Evolutionary conservation across 2,113 vertebrate species (phyloP), one percentile per base, ranked within the genome.

Genomic region (Clarias gariepinus): DNA sequence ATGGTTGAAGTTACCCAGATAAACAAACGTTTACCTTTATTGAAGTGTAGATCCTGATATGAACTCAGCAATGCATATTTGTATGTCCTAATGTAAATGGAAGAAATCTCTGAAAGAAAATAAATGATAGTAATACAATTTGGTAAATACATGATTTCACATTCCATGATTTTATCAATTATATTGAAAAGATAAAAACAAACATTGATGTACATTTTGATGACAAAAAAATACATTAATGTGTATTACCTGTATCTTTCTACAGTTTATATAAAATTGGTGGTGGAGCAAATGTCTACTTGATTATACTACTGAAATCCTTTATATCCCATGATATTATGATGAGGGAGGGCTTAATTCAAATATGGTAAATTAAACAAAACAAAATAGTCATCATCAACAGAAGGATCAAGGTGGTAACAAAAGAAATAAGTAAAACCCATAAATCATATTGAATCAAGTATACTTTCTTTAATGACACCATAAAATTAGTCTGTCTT

Each of bases 21-120:
- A 41, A 33, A 60, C 61, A 81, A 61, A 81, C 33, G 15, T 63
- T 60, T 81, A 81, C 79, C 79, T 81, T 41, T 58, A 63, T 12
- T 81, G 58, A 36, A 25, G 79, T 81, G 33, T 41, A 25, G 41
- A 61, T 36, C 1, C 10, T 21, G 61, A 30, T 58, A 63, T 41
- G 4, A 81, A 63, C 30, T 81, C 33, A 81, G 60, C 33, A 63
- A 80, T 12, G n/a, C 16, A 36, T 81, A 63, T 36, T 16, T 33
- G 23, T 61, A 36, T 61, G 25, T 81, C 33, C 47, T 36, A 15
- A 61, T 41, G 58, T 63, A 47, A 81, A 81, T 60, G 28, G n/a
- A 1, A 57, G 53, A 79, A 28, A 57, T 77, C 2, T 77, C 25
- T 53, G 25, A 6, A 77, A 53, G 52, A 28, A 10, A 73, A 78